Conservation (phyloP, 2,888 invertebrate genomes). For the Gibbula magus region DNA sequence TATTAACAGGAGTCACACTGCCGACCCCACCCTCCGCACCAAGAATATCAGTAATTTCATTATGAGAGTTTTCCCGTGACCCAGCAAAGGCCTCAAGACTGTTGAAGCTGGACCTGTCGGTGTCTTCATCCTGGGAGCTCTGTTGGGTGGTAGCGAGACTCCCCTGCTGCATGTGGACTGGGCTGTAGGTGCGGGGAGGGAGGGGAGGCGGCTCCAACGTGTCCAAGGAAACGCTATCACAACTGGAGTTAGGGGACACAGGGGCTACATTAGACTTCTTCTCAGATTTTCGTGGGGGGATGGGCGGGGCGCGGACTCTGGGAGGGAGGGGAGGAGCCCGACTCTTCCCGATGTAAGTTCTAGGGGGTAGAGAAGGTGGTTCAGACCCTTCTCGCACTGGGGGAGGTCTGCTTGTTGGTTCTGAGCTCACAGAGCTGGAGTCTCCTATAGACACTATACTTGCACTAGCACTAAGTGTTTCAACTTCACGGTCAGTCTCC, state of each 20-base stretch:
- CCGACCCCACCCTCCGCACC: slow-evolving; percentile 35
- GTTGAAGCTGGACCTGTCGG: slow-evolving; percentile 63
- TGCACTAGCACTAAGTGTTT: slow-evolving; percentile 7
- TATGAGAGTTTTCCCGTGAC: slow-evolving; percentile 54
- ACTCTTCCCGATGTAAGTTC: slow-evolving; percentile 55
- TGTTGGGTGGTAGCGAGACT: slow-evolving; percentile 30
- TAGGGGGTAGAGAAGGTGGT: slow-evolving; percentile 66
- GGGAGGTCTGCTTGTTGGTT: neutral
- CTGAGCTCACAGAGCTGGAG: neutral
- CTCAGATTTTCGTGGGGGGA: slow-evolving; percentile 58
- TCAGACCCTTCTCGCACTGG: slow-evolving; percentile 27
- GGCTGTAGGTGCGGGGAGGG: slow-evolving; percentile 69
- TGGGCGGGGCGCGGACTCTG: slow-evolving; percentile 60
- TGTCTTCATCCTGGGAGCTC: slow-evolving; percentile 48
- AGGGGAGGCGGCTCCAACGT: slow-evolving; percentile 61
- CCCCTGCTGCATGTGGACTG: slow-evolving; percentile 53
- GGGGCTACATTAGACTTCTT: slow-evolving; percentile 46
- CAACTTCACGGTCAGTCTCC: slow-evolving; percentile 17
- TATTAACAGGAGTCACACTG: slow-evolving; percentile 35
- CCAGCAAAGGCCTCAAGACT: slow-evolving; percentile 68
- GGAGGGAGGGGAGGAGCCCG: slow-evolving; percentile 67
- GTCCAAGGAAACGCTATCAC: slow-evolving; percentile 16
- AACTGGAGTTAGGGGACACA: slow-evolving; percentile 2
- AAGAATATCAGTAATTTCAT: slow-evolving; percentile 35
- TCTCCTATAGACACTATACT: slow-evolving; percentile 2